These are phyloP conservation scores for Bettongia penicillata DNA, from an alignment of 2,113 vertebrate species.

Conservation along the genomic window DNA sequence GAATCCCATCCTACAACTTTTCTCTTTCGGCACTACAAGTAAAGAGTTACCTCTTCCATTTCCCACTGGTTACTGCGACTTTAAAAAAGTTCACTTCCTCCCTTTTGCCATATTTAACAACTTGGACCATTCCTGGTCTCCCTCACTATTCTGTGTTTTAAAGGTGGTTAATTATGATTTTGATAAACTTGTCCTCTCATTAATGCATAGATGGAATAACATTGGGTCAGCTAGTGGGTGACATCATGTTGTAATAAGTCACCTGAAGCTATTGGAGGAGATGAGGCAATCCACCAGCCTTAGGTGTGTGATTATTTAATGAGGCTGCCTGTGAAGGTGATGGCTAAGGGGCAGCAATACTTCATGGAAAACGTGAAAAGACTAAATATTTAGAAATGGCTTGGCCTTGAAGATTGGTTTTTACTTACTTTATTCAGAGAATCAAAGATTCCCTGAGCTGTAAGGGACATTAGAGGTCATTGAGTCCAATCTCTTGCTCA, in stretches of 20 bases:
- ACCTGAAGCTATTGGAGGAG: constrained; percentile 58
- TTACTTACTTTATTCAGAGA: background rate
- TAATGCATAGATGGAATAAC: constrained; percentile 27
- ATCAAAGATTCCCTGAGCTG: background rate
- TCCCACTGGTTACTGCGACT: background rate
- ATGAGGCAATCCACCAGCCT: constrained; percentile 45
- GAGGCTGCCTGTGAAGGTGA: constrained; percentile 47
- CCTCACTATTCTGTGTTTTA: constrained; percentile 6
- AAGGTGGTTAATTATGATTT: constrained; percentile 22
- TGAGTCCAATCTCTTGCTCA: background rate
- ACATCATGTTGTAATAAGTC: constrained; percentile 39
- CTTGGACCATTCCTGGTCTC: background rate
- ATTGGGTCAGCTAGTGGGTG: constrained; percentile 1
- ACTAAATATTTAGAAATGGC: constrained; percentile 44
- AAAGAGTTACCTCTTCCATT: background rate
- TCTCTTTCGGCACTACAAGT: background rate
- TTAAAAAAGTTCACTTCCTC: background rate
- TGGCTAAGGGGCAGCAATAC: constrained; percentile 57
- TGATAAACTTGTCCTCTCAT: constrained; percentile 54
- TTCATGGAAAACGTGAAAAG: constrained; percentile 69
- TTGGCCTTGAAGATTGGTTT: background rate
- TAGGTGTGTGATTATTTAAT: constrained; percentile 43
- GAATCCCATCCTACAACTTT: background rate
- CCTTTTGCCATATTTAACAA: background rate
- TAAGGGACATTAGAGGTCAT: background rate